Evolutionary conservation across 1,140 invertebrate genomes (phyloP).

Genomic region (Aphaenogaster floridana): DNA sequence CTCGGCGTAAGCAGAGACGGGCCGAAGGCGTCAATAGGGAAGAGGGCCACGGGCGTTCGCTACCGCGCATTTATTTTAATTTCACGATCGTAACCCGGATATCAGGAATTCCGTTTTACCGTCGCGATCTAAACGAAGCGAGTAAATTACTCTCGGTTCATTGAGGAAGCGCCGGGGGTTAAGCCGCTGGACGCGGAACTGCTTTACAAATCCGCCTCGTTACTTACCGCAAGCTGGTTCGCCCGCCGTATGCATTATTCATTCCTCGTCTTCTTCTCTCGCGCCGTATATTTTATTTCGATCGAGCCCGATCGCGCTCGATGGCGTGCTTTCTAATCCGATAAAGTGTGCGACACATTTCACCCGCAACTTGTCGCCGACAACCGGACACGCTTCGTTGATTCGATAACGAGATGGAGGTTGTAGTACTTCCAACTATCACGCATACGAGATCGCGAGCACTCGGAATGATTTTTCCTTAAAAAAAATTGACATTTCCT

Average conservation of each 20-base stretch:
- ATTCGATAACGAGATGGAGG: conserved; percentile 69
- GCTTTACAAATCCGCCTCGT: conserved; percentile 76
- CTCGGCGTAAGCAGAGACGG: neutral
- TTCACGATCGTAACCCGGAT: conserved; percentile 50
- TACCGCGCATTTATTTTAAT: conserved; percentile 54
- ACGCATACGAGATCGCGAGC: conserved; percentile 37
- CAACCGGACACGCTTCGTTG: conserved; percentile 64
- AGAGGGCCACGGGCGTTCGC: neutral
- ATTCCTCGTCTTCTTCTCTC: conserved; percentile 66
- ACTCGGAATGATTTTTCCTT: conserved; percentile 48
- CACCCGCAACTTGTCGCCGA: conserved; percentile 27
- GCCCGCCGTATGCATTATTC: conserved; percentile 73
- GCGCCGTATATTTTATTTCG: conserved; percentile 74
- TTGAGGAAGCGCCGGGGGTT: conserved; percentile 46
- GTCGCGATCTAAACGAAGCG: conserved; percentile 45
- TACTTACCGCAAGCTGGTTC: conserved; percentile 71
- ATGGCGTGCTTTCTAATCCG: conserved; percentile 73
- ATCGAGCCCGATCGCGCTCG: conserved; percentile 57
- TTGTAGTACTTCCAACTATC: neutral
- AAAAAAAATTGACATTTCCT: neutral
- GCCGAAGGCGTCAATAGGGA: neutral
- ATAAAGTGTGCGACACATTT: conserved; percentile 69
- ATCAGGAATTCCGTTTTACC: conserved; percentile 60
- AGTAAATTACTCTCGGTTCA: conserved; percentile 73
- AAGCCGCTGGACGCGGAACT: conserved; percentile 45